phyloP scores from a whole-genome alignment of 2,797 vertebrate species.

The Helostoma temminkii region DNA sequence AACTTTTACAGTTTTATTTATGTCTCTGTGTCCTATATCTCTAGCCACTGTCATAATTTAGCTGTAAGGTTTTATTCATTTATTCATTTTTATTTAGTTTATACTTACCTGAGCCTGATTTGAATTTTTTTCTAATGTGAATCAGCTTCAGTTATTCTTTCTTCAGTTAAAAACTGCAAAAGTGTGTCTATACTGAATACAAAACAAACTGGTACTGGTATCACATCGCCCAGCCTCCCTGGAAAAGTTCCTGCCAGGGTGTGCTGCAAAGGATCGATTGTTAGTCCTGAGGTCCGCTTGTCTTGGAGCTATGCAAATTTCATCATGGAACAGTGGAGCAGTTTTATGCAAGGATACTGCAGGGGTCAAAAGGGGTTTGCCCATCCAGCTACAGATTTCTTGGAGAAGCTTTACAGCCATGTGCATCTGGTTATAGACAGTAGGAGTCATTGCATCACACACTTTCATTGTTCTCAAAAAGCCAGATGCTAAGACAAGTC shows the following conservation, averaged over 20 bases:
- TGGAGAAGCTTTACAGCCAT: too few relatives aligned
- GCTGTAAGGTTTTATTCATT: not conserved
- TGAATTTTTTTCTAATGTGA: not conserved
- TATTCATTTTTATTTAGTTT: too few relatives aligned
- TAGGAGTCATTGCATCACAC: too few relatives aligned
- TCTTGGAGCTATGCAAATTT: not conserved
- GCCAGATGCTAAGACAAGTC: too few relatives aligned
- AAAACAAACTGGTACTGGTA: not conserved
- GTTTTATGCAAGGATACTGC: not conserved
- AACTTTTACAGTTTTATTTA: not conserved
- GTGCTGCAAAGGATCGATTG: not conserved
- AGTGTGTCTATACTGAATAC: not conserved
- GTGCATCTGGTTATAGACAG: too few relatives aligned
- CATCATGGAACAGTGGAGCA: not conserved
- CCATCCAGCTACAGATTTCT: too few relatives aligned
- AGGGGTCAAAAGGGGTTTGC: not conserved
- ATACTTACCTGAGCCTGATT: too few relatives aligned
- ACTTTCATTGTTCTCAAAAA: too few relatives aligned
- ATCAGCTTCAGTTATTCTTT: not conserved
- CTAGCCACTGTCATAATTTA: not conserved
- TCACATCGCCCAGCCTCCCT: not conserved
- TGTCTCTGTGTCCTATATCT: not conserved
- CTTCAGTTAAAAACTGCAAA: not conserved
- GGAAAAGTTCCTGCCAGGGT: not conserved
- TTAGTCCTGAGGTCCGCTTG: not conserved